Percentiles rank a stretch among this genome's conserved stretches.
phyloP scores from a whole-genome alignment of 2,113 vertebrate species.

The Stegastes partitus region DNA sequence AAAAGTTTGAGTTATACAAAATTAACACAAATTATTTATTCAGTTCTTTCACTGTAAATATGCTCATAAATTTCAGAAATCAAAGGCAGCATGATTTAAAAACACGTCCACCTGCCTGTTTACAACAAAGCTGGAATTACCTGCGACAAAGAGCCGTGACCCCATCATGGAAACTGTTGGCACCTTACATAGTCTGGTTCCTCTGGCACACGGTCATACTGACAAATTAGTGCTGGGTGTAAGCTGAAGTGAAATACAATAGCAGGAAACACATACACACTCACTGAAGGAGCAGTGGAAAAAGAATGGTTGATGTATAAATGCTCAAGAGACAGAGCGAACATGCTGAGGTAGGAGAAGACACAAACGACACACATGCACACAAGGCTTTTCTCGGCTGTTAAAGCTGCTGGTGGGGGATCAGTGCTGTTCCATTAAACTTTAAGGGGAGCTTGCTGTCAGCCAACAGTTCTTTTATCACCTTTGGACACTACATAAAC shows the following conservation, averaged over 20 bases:
- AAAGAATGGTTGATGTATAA: slow-evolving; percentile 18
- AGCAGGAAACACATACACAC: slow-evolving; percentile 61
- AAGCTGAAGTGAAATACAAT: slow-evolving; percentile 62
- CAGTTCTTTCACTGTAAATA: background rate
- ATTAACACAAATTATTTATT: background rate
- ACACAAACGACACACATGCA: slow-evolving; percentile 20
- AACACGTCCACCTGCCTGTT: slow-evolving; percentile 20
- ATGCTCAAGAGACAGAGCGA: slow-evolving; percentile 40
- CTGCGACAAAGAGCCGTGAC: slow-evolving; percentile 42
- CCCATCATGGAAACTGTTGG: slow-evolving; percentile 48
- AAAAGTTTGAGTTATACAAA: background rate
- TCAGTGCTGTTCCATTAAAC: slow-evolving; percentile 60
- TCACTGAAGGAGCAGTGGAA: slow-evolving; percentile 20
- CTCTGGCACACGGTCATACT: slow-evolving; percentile 17
- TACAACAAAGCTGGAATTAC: slow-evolving; percentile 14
- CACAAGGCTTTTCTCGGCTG: slow-evolving; percentile 50
- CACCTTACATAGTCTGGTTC: slow-evolving; percentile 12
- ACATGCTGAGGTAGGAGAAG: slow-evolving; percentile 47
- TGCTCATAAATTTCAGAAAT: slow-evolving; percentile 19
- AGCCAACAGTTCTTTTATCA: slow-evolving; percentile 48
- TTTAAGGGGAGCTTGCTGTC: slow-evolving; percentile 53
- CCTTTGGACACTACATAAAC: slow-evolving; percentile 41
- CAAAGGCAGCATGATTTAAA: slow-evolving; percentile 2
- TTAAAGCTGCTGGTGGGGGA: slow-evolving; percentile 49
- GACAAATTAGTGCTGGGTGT: slow-evolving; percentile 36